These are phyloP conservation scores for Columbina picui DNA, from an alignment of 2,113 vertebrate species.

Conservation along the genomic window DNA sequence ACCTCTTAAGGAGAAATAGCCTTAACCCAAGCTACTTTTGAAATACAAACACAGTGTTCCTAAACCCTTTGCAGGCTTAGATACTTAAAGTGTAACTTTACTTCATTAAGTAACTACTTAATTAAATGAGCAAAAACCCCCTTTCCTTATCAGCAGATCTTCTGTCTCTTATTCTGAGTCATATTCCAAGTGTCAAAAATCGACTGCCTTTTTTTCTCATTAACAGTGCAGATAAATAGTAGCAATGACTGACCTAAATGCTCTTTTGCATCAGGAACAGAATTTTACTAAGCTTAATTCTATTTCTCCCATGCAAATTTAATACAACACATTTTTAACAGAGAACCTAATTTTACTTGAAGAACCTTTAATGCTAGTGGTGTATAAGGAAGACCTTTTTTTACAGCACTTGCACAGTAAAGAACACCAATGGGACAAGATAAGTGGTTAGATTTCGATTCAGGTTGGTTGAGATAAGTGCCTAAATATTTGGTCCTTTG, in stretches of 20 bases:
- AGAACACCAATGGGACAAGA: background rate
- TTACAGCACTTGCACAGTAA: background rate
- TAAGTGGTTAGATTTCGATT: background rate
- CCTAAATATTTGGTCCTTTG: background rate
- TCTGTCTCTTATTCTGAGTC: slow-evolving; percentile 8
- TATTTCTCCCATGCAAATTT: background rate
- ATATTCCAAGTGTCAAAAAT: background rate
- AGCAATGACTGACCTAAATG: background rate
- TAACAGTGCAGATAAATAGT: background rate
- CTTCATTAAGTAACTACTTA: background rate
- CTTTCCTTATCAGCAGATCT: background rate
- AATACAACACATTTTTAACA: background rate
- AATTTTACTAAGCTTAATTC: background rate
- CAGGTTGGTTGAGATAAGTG: background rate
- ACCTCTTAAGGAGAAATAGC: background rate
- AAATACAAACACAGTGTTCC: background rate
- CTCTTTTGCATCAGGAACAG: background rate
- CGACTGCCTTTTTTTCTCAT: background rate
- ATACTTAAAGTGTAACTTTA: background rate
- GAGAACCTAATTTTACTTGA: background rate
- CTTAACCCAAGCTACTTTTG: background rate
- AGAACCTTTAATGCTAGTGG: background rate
- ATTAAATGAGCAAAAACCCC: background rate
- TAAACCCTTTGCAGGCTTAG: background rate
- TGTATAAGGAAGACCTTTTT: background rate